Conservation (phyloP, 1,140 invertebrate genomes). For the Melitaea cinxia region DNA sequence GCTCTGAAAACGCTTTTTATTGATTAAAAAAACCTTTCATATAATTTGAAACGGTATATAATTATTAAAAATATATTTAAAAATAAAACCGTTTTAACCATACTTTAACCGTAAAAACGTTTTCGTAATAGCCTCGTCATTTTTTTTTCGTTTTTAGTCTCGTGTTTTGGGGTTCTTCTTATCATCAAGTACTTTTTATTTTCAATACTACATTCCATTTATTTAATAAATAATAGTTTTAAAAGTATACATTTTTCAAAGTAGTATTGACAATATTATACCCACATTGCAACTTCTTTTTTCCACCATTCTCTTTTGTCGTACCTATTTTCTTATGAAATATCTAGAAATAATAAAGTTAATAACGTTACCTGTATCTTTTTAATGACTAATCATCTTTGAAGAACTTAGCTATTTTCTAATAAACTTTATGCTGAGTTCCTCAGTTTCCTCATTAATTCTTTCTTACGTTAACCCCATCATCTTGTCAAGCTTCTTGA, state of each 20-base stretch:
- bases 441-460: slow-evolving; percentile 51
- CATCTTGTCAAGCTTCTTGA: slow-evolving; percentile 64
- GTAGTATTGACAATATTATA: slow-evolving; percentile 2
- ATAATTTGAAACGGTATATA: no score
- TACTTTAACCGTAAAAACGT: no score
- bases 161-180: not conserved
- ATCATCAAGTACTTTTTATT: slow-evolving; percentile 6
- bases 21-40: no score
- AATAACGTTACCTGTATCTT: slow-evolving; percentile 37
- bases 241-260: not conserved
- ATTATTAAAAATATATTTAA: no score
- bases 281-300: slow-evolving; percentile 15
- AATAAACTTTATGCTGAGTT: slow-evolving; percentile 44
- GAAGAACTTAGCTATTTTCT: slow-evolving; percentile 40
- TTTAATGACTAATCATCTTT: slow-evolving; percentile 44
- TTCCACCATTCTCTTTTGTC: slow-evolving; percentile 2
- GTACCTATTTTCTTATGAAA: slow-evolving; percentile 32
- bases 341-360: slow-evolving; percentile 24
- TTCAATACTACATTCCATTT: not conserved
- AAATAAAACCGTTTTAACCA: no score
- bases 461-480: slow-evolving; percentile 52
- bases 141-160: not conserved
- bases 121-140: not conserved
- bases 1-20: not conserved
- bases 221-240: no score